Percentiles rank a stretch among this genome's conserved stretches.
Conservation (phyloP, 1,140 invertebrate species). For the Protaetia brevitarsis region DNA sequence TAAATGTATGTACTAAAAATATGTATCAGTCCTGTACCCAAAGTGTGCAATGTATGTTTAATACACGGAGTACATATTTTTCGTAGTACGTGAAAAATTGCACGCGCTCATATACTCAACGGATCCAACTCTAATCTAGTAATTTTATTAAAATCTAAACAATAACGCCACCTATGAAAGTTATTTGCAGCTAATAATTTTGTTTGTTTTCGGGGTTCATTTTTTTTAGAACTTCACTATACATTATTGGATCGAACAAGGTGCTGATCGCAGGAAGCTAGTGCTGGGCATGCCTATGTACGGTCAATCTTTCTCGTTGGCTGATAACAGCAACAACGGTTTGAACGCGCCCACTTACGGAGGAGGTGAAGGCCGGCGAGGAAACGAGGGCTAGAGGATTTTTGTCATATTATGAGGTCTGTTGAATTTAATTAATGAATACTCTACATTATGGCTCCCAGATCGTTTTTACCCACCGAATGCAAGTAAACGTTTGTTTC, state of each 20-base stretch:
- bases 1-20: too few species aligned
- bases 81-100: too few species aligned
- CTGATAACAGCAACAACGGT: constrained; percentile 56
- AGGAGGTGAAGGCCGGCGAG: constrained; percentile 73
- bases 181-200: neutral
- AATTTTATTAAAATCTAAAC: too few species aligned
- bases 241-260: constrained; percentile 75
- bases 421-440: too few species aligned
- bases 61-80: too few species aligned
- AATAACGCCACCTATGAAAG: too few species aligned
- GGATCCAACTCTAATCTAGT: too few species aligned
- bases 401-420: constrained; percentile 84
- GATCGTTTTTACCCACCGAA: too few species aligned
- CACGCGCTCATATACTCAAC: too few species aligned
- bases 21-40: too few species aligned
- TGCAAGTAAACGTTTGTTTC: too few species aligned
- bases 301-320: constrained; percentile 78
- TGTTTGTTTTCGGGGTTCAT: neutral
- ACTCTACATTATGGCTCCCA: neutral
- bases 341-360: constrained; percentile 68
- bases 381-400: constrained; percentile 78
- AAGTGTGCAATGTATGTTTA: too few species aligned
- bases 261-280: constrained; percentile 71
- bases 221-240: constrained; percentile 70
- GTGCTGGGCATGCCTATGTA: constrained; percentile 82